These are phyloP conservation scores for Actinia tenebrosa DNA, from an alignment of 64 coral and sea anemone genomes.

Conservation along the genomic window DNA sequence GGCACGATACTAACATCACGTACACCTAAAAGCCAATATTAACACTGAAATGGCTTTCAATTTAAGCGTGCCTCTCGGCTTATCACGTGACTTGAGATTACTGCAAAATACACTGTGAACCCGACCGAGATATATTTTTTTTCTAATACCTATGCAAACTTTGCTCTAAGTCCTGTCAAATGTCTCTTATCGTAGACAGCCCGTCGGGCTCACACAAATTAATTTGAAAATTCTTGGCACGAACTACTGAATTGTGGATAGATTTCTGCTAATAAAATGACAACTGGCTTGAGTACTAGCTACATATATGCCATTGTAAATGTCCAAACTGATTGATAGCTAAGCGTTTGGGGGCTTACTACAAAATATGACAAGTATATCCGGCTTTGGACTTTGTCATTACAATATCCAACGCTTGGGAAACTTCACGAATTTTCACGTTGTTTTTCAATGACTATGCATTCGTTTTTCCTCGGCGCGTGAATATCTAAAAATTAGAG, in stretches of 20 bases:
- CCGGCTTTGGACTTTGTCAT: not conserved
- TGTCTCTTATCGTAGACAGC: not conserved
- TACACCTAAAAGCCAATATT: not conserved
- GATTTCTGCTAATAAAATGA: not conserved
- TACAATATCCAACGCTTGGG: not conserved
- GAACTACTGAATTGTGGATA: not conserved
- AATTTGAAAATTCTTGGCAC: not conserved
- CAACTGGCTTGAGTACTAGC: not conserved
- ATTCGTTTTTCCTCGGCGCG: too few relatives aligned
- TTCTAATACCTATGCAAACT: not conserved
- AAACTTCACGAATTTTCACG: not conserved
- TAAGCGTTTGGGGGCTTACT: not conserved
- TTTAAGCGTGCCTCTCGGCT: not conserved
- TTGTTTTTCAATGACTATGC: too few relatives aligned
- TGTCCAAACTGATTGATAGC: not conserved
- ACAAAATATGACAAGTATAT: not conserved
- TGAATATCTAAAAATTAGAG: too few relatives aligned
- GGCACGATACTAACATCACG: not conserved
- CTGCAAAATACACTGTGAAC: not conserved
- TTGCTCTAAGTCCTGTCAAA: not conserved
- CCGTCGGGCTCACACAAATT: not conserved
- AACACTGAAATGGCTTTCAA: not conserved
- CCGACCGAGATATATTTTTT: not conserved
- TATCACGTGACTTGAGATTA: not conserved
- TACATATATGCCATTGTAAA: not conserved